A percentile compares a stretch with the other conserved stretches of the same genome.
phyloP scores from a whole-genome alignment of 2,113 vertebrate genomes.

The Cisticola juncidis region DNA sequence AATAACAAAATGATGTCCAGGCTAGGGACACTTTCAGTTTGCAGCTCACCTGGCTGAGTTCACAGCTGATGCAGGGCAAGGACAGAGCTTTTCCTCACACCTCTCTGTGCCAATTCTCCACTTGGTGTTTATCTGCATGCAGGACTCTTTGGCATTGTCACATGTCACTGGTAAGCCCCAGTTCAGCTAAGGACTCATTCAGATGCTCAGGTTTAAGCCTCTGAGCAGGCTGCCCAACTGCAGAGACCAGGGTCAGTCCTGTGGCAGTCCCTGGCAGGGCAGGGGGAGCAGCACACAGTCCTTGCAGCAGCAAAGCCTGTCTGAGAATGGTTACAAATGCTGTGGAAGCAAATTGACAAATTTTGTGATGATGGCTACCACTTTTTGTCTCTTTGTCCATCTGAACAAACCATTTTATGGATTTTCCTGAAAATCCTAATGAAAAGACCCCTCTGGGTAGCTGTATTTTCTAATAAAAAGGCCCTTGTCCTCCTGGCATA shows the following conservation, averaged over 20 bases:
- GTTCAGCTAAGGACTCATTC: neutral
- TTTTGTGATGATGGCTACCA: neutral
- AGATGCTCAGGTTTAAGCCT: neutral
- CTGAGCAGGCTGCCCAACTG: neutral
- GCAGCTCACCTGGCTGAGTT: neutral
- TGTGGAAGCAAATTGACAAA: neutral
- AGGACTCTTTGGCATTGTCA: neutral
- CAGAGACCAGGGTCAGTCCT: neutral
- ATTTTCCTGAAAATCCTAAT: neutral
- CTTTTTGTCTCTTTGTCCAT: neutral
- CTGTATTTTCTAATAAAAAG: neutral
- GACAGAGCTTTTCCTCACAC: neutral
- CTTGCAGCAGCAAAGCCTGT: neutral
- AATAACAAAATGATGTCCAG: neutral
- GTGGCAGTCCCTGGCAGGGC: neutral
- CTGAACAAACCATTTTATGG: neutral
- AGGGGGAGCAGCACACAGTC: neutral
- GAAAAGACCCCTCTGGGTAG: neutral
- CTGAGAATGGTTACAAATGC: neutral
- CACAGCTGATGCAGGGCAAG: neutral
- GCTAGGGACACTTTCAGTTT: neutral
- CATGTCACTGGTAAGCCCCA: neutral
- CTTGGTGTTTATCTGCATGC: neutral
- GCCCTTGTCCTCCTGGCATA: neutral
- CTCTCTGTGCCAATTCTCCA: neutral